These are phyloP conservation scores for Arctia plantaginis DNA, from an alignment of 2,888 invertebrate species.

Conservation along the genomic window DNA sequence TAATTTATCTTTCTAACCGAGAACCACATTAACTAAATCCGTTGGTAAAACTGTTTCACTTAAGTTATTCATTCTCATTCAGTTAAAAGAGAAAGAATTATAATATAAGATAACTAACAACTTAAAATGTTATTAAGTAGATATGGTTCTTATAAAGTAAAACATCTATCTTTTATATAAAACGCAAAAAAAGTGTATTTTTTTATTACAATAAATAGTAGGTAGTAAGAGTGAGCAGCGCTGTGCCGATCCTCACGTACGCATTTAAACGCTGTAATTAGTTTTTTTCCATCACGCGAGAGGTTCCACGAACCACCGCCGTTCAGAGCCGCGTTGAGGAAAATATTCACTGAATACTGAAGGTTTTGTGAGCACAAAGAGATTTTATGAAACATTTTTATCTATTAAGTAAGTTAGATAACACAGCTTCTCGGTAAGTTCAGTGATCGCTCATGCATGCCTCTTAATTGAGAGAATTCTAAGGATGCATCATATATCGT, in stretches of 20 bases:
- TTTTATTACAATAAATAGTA: slow-evolving; percentile 14
- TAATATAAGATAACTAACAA: not conserved
- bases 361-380: slow-evolving; percentile 11
- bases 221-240: not conserved
- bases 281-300: slow-evolving; percentile 26
- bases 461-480: not conserved
- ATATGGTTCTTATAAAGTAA: not conserved
- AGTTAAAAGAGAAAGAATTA: not conserved
- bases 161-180: slow-evolving; percentile 4
- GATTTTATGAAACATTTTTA: slow-evolving; percentile 10
- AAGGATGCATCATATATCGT: not conserved
- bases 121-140: not conserved
- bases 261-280: slow-evolving; percentile 21
- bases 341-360: slow-evolving; percentile 25
- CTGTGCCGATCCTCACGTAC: slow-evolving; percentile 24
- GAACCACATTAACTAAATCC: too few relatives aligned
- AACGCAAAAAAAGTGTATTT: slow-evolving; percentile 13
- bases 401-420: slow-evolving; percentile 13
- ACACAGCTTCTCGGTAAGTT: not conserved
- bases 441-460: not conserved
- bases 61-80: too few relatives aligned
- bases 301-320: slow-evolving; percentile 19
- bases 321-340: slow-evolving; percentile 23
- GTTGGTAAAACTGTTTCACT: not conserved
- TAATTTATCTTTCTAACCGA: not conserved